Evolutionary conservation across 2,113 vertebrate genomes (phyloP), one percentile per base, ranked within the genome.

Genomic region (Maccullochella peelii): DNA sequence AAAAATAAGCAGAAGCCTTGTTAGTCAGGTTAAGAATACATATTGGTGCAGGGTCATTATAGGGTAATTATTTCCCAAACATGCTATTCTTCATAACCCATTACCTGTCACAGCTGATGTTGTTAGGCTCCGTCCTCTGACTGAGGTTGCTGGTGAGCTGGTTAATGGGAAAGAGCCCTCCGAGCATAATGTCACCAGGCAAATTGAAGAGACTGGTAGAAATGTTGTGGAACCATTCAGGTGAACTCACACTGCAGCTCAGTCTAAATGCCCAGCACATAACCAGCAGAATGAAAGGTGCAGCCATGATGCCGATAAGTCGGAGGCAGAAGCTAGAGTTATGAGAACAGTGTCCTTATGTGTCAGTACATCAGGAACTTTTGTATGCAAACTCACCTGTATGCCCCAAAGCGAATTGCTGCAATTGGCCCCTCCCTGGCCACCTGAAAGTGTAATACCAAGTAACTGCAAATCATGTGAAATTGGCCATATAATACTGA

Each of bases 81-180:
- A 2, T 20, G 4, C 15, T 5, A 3, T 72, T 66, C 52, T 27
- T 50, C 20, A 23, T 25, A 4, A 66, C 2, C 47, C n/a, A 0
- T 87, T 79, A 98, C 98, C 96, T 96, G 47, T 95, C 80, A 55
- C 97, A 98, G 1, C 1, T 54, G 2, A 96, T 66, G 50, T 88
- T 20, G 0, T 86, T 71, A 8, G 97, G 97, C 73, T 90, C 81
- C 0, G 9, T 80, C 38, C 94, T 90, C 3, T 90, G 6, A 0
- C 77, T 73, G 21, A 94, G 30, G 58, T 93, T 92, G 14, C 87
- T 25, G 0, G 90, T 76, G n/a, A 94, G 87, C 0, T 54, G 30
- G 0, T 96, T 95, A 1, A 98, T 95, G 0, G 96, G 95, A 86
- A 98, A 98, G 1, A 98, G 92, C 0, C 97, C 98, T 0, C 98